Evolutionary conservation across 2,113 vertebrate genomes (phyloP), one percentile per base, ranked within the genome.

Genomic region (Tragelaphus scriptus): DNA sequence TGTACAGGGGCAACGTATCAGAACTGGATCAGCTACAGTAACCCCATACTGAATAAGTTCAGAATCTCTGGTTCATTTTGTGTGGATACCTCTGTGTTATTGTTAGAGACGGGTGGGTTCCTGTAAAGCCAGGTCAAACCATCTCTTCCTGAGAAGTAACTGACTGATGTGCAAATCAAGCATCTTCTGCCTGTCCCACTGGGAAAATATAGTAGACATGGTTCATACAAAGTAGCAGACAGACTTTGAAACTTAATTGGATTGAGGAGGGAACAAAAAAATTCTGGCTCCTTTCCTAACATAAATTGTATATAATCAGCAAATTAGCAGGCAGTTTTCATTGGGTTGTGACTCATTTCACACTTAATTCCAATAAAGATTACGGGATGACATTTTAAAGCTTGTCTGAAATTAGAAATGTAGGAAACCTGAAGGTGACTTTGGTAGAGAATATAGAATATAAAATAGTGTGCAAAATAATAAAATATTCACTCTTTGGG

Each of bases 291-390:
- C 30, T 56, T 84, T 32, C 87, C 90, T 92, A 90, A 92, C 4
- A 85, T 81, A 90, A 85, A 90, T 4, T 88, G 25, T 23, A 94
- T 32, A 40, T 79, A n/a, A 90, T 96, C 44, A 82, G 51, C 61
- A 98, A 97, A 94, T 13, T 84, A 77, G 86, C 92, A 85, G 91
- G 89, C 5, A 80, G 28, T 55, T 3, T 19, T 79, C 36, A 51
- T 63, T 88, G 21, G 1, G 85, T 97, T 98, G 36, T 92, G 85
- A 71, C 56, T 98, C 85, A 90, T 82, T 98, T 96, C 85, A 55
- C 40, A 84, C 58, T 56, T 56, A 93, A 91, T 81, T 96, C 49
- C 85, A 88, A 77, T n/a, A 97, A 90, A 94, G 88, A 84, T 49
- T 77, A 65, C 0, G 2, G 0, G 63, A 79, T 94, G 95, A 91